Percentiles rank a stretch among this genome's conserved stretches.
Conservation (phyloP, 2,113 vertebrate genomes). For the Rhegmatorhina hoffmannsi region DNA sequence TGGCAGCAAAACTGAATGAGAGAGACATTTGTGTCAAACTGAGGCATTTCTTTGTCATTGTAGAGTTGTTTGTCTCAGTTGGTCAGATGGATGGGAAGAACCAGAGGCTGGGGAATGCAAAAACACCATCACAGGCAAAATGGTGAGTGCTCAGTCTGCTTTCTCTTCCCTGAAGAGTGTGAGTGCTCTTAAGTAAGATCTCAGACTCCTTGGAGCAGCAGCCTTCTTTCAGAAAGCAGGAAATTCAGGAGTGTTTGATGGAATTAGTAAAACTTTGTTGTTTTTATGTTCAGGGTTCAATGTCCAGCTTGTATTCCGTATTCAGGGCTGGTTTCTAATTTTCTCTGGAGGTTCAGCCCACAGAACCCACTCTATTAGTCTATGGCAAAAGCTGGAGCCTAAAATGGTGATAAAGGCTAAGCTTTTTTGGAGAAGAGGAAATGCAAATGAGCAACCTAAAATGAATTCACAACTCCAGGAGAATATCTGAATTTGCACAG, state of each 20-base stretch:
- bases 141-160: background rate
- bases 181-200: background rate
- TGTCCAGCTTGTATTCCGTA: background rate
- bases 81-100: background rate
- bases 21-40: fast-evolving
- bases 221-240: background rate
- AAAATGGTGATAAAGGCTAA: conserved; percentile 17
- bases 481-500: conserved; percentile 58
- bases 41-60: background rate
- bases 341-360: background rate
- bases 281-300: background rate
- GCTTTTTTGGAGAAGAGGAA: conserved; percentile 50
- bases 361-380: background rate
- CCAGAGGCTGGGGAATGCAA: background rate
- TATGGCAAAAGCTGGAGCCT: background rate
- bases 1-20: background rate
- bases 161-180: background rate
- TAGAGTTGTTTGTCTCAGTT: background rate
- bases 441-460: conserved; percentile 65
- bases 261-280: background rate
- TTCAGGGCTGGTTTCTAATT: background rate
- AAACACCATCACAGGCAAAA: background rate
- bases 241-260: background rate
- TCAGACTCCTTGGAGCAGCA: background rate
- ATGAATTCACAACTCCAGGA: conserved; percentile 59